These are phyloP conservation scores for Rhizomys pruinosus DNA, from an alignment of 2,113 vertebrate species.

Conservation along the genomic window DNA sequence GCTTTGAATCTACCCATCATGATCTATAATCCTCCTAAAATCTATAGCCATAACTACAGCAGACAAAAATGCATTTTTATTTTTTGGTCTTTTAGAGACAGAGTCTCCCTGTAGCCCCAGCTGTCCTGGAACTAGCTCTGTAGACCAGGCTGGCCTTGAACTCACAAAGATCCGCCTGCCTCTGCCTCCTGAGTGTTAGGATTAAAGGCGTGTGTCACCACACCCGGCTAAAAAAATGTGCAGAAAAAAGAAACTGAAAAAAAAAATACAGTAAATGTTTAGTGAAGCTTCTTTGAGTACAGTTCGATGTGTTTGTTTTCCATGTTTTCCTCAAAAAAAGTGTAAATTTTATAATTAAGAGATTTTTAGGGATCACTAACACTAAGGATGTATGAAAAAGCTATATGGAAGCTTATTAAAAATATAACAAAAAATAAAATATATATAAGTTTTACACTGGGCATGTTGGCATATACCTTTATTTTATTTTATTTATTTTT, in stretches of 20 bases:
- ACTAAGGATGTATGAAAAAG: not conserved
- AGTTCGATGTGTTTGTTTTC: not conserved
- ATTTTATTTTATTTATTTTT: too few species aligned
- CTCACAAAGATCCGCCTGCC: too few species aligned
- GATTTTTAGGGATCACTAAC: not conserved
- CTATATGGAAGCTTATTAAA: not conserved
- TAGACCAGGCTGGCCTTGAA: too few species aligned
- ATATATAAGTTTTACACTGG: too few species aligned
- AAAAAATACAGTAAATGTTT: not conserved
- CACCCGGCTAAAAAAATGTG: too few species aligned
- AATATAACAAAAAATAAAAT: too few species aligned
- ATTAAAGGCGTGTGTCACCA: too few species aligned
- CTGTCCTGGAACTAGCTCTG: too few species aligned
- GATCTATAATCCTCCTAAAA: not conserved
- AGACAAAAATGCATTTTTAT: conserved; percentile 6
- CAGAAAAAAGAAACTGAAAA: not conserved
- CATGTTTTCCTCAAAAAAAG: conserved; percentile 13
- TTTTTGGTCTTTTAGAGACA: too few species aligned
- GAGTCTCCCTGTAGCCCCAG: too few species aligned
- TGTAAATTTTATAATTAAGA: not conserved
- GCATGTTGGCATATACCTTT: too few species aligned
- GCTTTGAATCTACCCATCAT: not conserved
- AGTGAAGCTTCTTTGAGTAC: not conserved
- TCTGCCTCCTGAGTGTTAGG: too few species aligned
- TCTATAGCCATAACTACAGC: not conserved